Conservation (phyloP, 2,888 invertebrate species). For the Syrista parreyssii region DNA sequence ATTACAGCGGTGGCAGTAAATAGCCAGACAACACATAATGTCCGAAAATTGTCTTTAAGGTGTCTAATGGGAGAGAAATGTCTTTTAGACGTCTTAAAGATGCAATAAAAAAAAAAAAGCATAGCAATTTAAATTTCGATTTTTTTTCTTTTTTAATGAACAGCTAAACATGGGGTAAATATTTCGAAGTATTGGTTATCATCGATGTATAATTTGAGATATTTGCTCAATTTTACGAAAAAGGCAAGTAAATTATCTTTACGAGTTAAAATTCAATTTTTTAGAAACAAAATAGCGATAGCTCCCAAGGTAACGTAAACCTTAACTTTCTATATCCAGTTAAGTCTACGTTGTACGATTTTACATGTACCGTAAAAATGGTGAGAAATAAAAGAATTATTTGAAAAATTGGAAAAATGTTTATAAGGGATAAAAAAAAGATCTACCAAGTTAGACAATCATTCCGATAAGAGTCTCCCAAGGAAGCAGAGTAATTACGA, state of each 20-base stretch:
- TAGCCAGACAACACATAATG: too few species aligned
- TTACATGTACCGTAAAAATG: not conserved
- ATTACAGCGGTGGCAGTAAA: too few species aligned
- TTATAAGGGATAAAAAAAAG: not conserved
- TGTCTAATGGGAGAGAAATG: too few species aligned
- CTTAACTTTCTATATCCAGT: not conserved
- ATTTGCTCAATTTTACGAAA: not conserved
- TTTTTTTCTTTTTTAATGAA: not conserved
- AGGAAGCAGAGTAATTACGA: not conserved
- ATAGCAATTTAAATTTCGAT: not conserved
- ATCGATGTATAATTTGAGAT: not conserved
- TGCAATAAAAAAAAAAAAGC: too few species aligned
- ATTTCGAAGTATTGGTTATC: not conserved
- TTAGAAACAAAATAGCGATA: not conserved
- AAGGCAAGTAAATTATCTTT: not conserved
- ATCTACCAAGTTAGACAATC: not conserved
- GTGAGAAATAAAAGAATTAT: too few species aligned
- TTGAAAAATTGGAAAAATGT: not conserved
- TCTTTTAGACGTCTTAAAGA: too few species aligned
- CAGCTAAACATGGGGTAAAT: not conserved
- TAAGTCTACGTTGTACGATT: not conserved
- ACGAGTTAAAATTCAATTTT: not conserved
- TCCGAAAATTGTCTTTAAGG: too few species aligned
- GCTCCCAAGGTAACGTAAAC: not conserved
- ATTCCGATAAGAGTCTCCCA: not conserved